A percentile compares a stretch with the other conserved stretches of the same genome.
Evolutionary conservation across 37 sponge, comb jelly and placozoan genomes (phyloP).

Genomic region (Agelas oroides): DNA sequence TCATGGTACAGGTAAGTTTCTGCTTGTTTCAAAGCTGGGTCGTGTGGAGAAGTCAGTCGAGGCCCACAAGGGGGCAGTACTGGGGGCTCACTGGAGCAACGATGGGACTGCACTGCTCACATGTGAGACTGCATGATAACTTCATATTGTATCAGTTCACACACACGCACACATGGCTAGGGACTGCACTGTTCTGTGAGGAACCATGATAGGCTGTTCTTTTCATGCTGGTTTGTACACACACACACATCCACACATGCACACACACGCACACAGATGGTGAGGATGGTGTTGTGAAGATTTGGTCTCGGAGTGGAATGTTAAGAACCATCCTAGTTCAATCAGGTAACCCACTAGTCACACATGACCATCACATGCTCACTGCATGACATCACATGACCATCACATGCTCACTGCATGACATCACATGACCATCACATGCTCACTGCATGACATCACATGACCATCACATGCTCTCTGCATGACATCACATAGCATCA

Average conservation of each 20-base stretch:
- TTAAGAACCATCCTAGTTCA: conserved; percentile 87
- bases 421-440: no score
- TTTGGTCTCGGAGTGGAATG: conserved; percentile 97
- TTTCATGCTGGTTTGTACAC: no score
- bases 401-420: no score
- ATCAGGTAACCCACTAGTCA: conserved; percentile 46
- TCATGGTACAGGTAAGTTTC: conserved; percentile 51
- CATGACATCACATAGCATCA: no score
- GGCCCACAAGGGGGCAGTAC: conserved; percentile 95
- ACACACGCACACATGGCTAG: no score
- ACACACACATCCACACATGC: neutral
- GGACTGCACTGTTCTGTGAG: no score
- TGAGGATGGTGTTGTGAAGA: conserved; percentile 94
- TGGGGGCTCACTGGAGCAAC: conserved; percentile 83
- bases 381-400: neutral
- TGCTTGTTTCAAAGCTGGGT: conserved; percentile 83
- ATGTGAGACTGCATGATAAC: conserved; percentile 16
- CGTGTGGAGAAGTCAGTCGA: conserved; percentile 93
- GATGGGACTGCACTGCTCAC: conserved; percentile 91
- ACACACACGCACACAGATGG: conserved; percentile 72
- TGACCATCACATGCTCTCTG: no score
- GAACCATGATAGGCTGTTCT: no score
- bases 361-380: no score
- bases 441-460: no score
- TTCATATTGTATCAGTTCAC: neutral